Evolutionary conservation across 2,113 vertebrate species (phyloP).

Genomic region (Cyprinus carpio): DNA sequence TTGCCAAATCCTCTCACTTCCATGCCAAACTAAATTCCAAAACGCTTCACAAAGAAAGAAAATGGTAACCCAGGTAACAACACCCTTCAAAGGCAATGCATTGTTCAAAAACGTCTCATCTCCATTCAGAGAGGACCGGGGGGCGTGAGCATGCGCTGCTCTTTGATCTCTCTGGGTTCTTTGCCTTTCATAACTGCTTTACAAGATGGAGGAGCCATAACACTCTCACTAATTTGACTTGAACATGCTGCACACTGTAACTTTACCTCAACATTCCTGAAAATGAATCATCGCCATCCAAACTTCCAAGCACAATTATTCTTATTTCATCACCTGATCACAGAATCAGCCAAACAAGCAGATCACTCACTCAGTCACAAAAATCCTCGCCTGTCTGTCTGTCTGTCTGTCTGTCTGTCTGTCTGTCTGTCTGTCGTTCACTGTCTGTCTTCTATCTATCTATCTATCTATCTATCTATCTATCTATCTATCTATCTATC

Average conservation of each 20-base stretch:
- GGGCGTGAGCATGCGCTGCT: constrained; percentile 59
- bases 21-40: constrained; percentile 62
- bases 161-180: constrained; percentile 71
- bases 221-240: constrained; percentile 57
- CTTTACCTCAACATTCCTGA: constrained; percentile 5
- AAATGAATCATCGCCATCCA: background rate
- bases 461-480: too few species aligned
- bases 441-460: too few species aligned
- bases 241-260: background rate
- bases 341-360: background rate
- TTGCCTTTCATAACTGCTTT: constrained; percentile 66
- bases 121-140: constrained; percentile 61
- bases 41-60: constrained; percentile 62
- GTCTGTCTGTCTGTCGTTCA: too few species aligned
- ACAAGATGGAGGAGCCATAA: constrained; percentile 61
- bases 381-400: too few species aligned
- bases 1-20: constrained; percentile 24
- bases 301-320: constrained; percentile 10
- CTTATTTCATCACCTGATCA: background rate
- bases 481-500: too few species aligned
- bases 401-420: too few species aligned
- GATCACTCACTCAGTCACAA: too few species aligned
- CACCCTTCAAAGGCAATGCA: constrained; percentile 68
- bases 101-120: constrained; percentile 65
- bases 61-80: constrained; percentile 63